Evolutionary conservation across 2,797 vertebrate genomes (phyloP), one percentile per base, ranked within the genome.

Genomic region (Capromys pilorides): DNA sequence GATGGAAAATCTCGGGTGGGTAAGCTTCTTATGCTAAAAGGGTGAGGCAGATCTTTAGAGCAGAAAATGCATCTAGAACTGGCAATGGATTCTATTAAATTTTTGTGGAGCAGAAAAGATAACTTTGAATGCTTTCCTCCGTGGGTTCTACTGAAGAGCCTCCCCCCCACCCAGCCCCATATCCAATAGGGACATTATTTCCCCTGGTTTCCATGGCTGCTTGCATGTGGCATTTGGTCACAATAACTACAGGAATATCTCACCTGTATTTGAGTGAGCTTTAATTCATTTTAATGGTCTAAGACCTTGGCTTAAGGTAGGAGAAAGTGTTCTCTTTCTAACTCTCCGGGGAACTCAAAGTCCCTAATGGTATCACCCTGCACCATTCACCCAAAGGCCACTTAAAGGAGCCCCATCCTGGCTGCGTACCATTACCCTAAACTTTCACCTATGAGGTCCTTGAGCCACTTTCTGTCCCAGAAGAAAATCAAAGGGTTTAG

Each of bases 251-350:
- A 54, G n/a, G 59, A 59, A 14, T 67, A 18, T 84, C 93, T 78
- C 49, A 67, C 39, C 67, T 86, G 77, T 45, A 45, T 45, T 45
- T 45, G 8, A 79, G 26, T 1, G 83, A 93, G 90, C 19, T 77
- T 31, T 36, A 91, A 86, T 94, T 96, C 14, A 67, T 93, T 95
- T 97, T 94, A 78, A 24, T 90, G 54, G 92, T 49, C 41, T 86
- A 62, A 86, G 16, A 71, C 45, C 8, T 21, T 96, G 66, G 39
- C 31, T 90, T 80, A 94, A 54, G 91, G 22, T 45, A 19, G 61
- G 36, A 95, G 64, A 91, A 92, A 28, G 9, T 8, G 2, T 8
- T 91, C 51, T 95, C 62, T 67, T 95, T 88, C 39, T 18, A 10
- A 85, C 93, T 95, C 49, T 93, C n/a, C 22, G 28, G 66, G 6